Percentiles rank a stretch among this genome's conserved stretches.
Evolutionary conservation across 2,797 vertebrate species (phyloP).

Genomic region (Rhyacichthys aspro): DNA sequence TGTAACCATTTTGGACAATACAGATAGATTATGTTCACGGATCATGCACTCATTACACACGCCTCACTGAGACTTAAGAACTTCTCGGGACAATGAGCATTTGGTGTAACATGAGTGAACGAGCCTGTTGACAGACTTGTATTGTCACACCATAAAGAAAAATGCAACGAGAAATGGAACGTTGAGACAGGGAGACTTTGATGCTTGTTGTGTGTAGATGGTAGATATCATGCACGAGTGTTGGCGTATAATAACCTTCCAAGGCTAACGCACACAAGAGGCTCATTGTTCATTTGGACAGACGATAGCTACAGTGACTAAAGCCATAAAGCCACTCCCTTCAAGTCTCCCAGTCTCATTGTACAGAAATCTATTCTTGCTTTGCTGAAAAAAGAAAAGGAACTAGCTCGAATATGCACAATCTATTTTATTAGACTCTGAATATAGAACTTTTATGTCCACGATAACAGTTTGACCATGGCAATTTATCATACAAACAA

Average conservation of each 20-base stretch:
- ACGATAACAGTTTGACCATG: not conserved
- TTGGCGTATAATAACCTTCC: slow-evolving; percentile 24
- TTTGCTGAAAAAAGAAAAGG: not conserved
- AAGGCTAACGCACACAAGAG: slow-evolving; percentile 67
- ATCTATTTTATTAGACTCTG: not conserved
- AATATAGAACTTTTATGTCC: not conserved
- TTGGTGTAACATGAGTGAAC: slow-evolving; percentile 20
- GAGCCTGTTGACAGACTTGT: slow-evolving; percentile 7
- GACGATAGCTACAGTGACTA: slow-evolving; percentile 13
- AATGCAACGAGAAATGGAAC: not conserved
- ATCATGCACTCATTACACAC: slow-evolving; percentile 56
- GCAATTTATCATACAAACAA: slow-evolving; percentile 1
- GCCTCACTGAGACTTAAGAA: slow-evolving; percentile 50
- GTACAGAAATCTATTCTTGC: not conserved
- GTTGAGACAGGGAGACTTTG: not conserved
- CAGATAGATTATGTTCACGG: slow-evolving; percentile 52
- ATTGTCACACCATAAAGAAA: slow-evolving; percentile 12
- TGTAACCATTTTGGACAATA: slow-evolving; percentile 42
- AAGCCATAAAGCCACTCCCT: not conserved
- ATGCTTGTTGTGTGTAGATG: not conserved
- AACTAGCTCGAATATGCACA: not conserved
- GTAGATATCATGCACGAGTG: not conserved
- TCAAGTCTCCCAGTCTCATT: not conserved
- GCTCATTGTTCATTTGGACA: slow-evolving; percentile 71
- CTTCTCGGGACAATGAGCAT: slow-evolving; percentile 34